Conservation (phyloP, 2,113 vertebrate species). For the Burhinus oedicnemus region DNA sequence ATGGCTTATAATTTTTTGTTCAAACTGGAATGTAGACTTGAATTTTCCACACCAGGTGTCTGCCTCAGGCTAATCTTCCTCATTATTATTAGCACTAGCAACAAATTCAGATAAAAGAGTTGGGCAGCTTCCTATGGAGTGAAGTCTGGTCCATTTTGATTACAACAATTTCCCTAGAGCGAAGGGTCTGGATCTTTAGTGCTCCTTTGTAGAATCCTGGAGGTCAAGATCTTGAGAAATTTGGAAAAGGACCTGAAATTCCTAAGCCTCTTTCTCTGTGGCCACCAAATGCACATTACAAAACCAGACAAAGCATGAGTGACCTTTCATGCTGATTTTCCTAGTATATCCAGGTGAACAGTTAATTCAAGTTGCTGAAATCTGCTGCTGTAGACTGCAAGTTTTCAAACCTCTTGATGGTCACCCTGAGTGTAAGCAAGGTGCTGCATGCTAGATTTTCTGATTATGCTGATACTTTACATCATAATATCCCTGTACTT, state of each 20-base stretch:
- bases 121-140: background rate
- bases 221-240: background rate
- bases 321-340: background rate
- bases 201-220: background rate
- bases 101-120: background rate
- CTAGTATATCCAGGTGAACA: background rate
- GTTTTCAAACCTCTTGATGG: background rate
- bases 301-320: background rate
- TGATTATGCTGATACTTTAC: background rate
- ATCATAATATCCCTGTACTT: background rate
- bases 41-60: background rate
- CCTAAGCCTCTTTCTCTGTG: background rate
- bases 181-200: background rate
- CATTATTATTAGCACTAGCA: background rate
- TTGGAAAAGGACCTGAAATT: background rate
- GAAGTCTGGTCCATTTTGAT: background rate
- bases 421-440: background rate
- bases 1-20: background rate
- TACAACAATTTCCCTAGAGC: background rate
- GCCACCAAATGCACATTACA: background rate
- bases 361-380: background rate
- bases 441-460: background rate
- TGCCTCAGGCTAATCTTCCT: background rate
- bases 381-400: background rate
- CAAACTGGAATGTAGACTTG: background rate